Evolutionary conservation across 2,113 vertebrate genomes (phyloP).

Genomic region (Passerina amoena): DNA sequence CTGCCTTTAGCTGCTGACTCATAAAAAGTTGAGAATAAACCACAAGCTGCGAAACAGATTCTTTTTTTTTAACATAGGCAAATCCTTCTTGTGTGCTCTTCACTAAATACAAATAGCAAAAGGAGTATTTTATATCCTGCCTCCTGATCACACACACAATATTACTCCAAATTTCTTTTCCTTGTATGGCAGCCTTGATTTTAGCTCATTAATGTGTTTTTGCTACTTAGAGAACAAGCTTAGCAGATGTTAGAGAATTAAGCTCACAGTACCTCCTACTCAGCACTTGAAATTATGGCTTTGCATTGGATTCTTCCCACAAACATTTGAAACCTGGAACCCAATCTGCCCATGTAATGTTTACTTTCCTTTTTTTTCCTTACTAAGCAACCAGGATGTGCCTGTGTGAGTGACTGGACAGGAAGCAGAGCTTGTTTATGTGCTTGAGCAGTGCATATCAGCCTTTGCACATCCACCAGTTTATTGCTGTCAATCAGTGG

Average conservation of each 20-base stretch:
- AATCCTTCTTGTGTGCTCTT: background rate
- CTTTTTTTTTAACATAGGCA: background rate
- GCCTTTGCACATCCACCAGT: background rate
- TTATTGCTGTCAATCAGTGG: background rate
- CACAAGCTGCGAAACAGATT: slow-evolving; percentile 2
- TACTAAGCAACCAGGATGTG: slow-evolving; percentile 53
- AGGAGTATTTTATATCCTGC: slow-evolving; percentile 7
- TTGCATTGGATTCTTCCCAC: slow-evolving; percentile 62
- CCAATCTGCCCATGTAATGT: slow-evolving; percentile 34
- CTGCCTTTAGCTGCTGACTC: slow-evolving; percentile 39
- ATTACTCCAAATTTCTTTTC: slow-evolving; percentile 14
- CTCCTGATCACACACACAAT: background rate
- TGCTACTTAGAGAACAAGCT: slow-evolving; percentile 46
- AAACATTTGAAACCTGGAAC: slow-evolving; percentile 61
- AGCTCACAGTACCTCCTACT: slow-evolving; percentile 60
- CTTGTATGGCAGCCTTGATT: slow-evolving; percentile 13
- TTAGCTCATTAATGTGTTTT: slow-evolving; percentile 60
- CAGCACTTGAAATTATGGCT: slow-evolving; percentile 64
- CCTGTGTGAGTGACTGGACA: slow-evolving; percentile 3
- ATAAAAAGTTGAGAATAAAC: slow-evolving; percentile 38
- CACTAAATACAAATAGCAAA: slow-evolving; percentile 23
- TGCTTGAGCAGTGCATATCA: background rate
- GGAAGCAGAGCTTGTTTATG: background rate
- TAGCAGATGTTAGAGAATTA: slow-evolving; percentile 62
- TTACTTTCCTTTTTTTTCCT: slow-evolving; percentile 62